phyloP scores from a whole-genome alignment of 2,113 vertebrate genomes.

The Arothron firmamentum region DNA sequence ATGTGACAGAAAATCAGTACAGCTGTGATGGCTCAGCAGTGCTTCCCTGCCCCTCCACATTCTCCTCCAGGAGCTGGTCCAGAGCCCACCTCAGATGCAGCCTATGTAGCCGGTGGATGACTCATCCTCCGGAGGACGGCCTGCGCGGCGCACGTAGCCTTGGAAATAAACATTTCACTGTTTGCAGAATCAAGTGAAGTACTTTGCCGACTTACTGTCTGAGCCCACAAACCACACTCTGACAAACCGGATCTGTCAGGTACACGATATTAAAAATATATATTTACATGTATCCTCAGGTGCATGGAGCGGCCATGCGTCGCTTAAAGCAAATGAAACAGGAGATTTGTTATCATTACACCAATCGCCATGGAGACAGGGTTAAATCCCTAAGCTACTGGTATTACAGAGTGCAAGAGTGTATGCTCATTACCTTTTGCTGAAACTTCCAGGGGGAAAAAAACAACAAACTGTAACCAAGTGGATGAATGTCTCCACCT shows the following conservation, averaged over 20 bases:
- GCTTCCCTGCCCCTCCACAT: constrained; percentile 54
- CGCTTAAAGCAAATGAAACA: constrained; percentile 1
- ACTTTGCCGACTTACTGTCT: constrained; percentile 55
- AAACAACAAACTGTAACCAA: constrained; percentile 11
- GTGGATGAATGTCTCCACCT: constrained; percentile 46
- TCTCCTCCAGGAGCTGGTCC: constrained; percentile 57
- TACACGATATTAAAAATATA: constrained; percentile 11
- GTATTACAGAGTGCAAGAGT: constrained; percentile 45
- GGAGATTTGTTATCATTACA: constrained; percentile 65
- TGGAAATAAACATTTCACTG: constrained; percentile 68
- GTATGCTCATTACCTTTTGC: constrained; percentile 50
- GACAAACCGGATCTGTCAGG: constrained; percentile 28
- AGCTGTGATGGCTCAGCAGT: constrained; percentile 70
- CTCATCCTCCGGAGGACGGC: constrained; percentile 69
- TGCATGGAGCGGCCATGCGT: too few species aligned
- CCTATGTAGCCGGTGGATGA: constrained; percentile 70
- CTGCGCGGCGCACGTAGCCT: constrained; percentile 68
- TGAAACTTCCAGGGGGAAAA: constrained; percentile 49
- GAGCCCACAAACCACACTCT: constrained; percentile 43
- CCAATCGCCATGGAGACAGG: constrained; percentile 68
- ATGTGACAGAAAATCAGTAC: constrained; percentile 73
- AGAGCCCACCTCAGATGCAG: constrained; percentile 62
- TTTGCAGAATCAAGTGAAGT: constrained; percentile 52
- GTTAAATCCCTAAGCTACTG: constrained; percentile 59
- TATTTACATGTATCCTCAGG: constrained; percentile 1